Evolutionary conservation across 2,888 invertebrate genomes (phyloP), one percentile per base, ranked within the genome.

Genomic region (Perizoma affinitatum): DNA sequence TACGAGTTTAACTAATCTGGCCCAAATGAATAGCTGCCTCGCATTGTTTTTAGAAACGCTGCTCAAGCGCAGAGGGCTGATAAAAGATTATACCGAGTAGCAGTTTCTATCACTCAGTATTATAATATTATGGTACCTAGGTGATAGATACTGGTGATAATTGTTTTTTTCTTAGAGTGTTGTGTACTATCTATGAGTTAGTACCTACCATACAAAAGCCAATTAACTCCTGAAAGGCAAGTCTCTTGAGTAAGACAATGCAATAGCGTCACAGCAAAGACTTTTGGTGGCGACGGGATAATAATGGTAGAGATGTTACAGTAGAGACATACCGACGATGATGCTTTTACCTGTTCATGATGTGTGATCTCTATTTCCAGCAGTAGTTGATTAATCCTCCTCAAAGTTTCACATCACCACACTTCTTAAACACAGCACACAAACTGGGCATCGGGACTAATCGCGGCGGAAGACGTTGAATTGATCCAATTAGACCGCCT

Each of bases 401-500:
- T 63, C 59, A 61, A 43, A 56, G 51, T 61, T 47, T 72, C 74
- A 79, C 72, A 65, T 69, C 73, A 77, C 75, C 64, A 58, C 71
- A 76, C 70, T 70, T 59, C 33, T 65, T 61, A 41, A 63, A 63
- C 69, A 72, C 68, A 65, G 57, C 68, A 72, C 71, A 67, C 47
- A 57, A 41, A 65, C 41, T 46, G 53, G 40, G 44, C 54, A 61
- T 52, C 43, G 54, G 62, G 67, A 64, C 70, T 74, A 85, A 84
- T 86, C 77, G 74, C 83, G 79, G 79, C 86, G 88, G 88, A 87
- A 83, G 83, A 81, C 83, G 84, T 83, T 87, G 82, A 87, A 83
- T 87, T 88, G 86, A 91, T 89, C 86, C 84, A 90, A 91, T 91
- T 79, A 78, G 58, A 64, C 44, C 52, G 54, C 63, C 54, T 66